phyloP scores from a whole-genome alignment of 2,797 vertebrate genomes.

The Dipus sagitta region DNA sequence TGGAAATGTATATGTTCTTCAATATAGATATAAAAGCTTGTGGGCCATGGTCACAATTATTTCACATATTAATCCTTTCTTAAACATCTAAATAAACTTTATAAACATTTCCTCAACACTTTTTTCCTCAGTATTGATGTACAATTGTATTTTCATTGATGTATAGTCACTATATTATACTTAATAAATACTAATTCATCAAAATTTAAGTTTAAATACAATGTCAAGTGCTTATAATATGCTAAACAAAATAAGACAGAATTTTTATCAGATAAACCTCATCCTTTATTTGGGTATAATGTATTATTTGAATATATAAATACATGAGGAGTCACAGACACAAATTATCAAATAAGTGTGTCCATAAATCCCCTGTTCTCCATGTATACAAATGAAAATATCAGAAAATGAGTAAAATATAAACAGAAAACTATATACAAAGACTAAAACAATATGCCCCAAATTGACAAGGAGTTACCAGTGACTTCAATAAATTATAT shows the following conservation, averaged over 20 bases:
- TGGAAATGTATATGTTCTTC: background rate
- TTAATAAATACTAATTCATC: background rate
- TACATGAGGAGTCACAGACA: background rate
- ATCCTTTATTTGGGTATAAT: too few relatives aligned
- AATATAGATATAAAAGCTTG: background rate
- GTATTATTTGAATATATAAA: too few relatives aligned
- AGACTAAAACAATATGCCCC: background rate
- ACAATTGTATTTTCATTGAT: background rate
- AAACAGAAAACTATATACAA: background rate
- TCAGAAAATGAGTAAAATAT: background rate
- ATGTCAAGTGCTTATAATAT: background rate
- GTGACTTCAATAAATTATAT: background rate
- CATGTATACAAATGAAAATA: background rate
- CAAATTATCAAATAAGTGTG: background rate
- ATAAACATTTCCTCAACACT: background rate
- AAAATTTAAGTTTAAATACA: background rate
- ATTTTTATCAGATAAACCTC: too few relatives aligned
- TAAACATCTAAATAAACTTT: background rate
- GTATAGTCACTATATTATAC: slow-evolving; percentile 9
- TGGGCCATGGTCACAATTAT: background rate
- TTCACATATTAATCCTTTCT: background rate
- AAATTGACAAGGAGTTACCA: background rate
- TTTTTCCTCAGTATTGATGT: background rate
- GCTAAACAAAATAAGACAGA: background rate
- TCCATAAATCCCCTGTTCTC: background rate